Percentiles rank a stretch among this genome's conserved stretches.
These are phyloP conservation scores for Drosophila arawakana DNA, from an alignment of 1,140 invertebrate genomes.

Conservation along the genomic window DNA sequence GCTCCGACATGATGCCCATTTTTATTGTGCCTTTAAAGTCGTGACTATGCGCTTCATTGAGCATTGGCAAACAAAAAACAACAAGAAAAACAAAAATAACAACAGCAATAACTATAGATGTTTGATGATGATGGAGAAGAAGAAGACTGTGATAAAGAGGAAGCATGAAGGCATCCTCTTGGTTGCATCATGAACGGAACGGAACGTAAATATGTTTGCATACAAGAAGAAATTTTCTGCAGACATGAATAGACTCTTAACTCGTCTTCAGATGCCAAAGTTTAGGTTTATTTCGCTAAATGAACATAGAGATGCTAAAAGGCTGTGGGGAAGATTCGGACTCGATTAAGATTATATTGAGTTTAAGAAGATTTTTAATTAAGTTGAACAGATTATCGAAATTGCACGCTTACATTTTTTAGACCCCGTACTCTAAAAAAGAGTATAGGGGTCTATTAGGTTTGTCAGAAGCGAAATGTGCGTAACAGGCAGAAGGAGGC, in stretches of 20 bases:
- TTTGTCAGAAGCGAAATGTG: too few relatives aligned
- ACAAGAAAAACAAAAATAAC: constrained; percentile 30
- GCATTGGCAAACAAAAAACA: constrained; percentile 45
- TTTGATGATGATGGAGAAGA: constrained; percentile 16
- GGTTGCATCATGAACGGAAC: constrained; percentile 22
- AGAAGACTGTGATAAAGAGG: constrained; percentile 1
- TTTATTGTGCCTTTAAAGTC: constrained; percentile 44
- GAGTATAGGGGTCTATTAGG: too few relatives aligned
- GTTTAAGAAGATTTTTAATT: too few relatives aligned
- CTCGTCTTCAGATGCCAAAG: constrained; percentile 16
- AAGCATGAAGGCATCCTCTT: constrained; percentile 26
- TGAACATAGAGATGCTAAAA: not conserved
- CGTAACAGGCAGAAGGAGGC: too few relatives aligned
- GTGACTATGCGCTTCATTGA: constrained; percentile 72
- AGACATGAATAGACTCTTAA: constrained; percentile 13
- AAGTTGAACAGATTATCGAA: too few relatives aligned
- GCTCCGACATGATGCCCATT: constrained; percentile 13
- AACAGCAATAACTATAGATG: not conserved
- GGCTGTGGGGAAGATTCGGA: not conserved
- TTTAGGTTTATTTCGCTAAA: constrained; percentile 8
- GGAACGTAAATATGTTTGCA: constrained; percentile 41
- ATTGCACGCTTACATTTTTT: too few relatives aligned
- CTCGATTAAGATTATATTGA: not conserved
- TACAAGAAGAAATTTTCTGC: constrained; percentile 18
- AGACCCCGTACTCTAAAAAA: too few relatives aligned